Evolutionary conservation across 37 sponge, comb jelly and placozoan genomes (phyloP).

Genomic region (Diacarnus erythraeanus): DNA sequence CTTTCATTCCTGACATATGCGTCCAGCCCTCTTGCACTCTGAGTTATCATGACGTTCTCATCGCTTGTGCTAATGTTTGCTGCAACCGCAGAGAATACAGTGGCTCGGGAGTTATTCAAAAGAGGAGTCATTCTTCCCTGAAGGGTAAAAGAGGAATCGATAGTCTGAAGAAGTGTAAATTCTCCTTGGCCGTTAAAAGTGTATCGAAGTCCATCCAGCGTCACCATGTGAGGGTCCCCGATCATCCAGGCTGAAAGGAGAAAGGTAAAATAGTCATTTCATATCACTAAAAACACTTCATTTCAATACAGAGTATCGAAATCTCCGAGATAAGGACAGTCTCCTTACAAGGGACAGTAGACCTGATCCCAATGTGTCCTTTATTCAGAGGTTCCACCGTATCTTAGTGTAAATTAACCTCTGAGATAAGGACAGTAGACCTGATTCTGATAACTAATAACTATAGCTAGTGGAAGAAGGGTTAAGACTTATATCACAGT

Average conservation of each 20-base stretch:
- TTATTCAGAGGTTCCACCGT: too few relatives aligned
- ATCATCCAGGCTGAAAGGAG: constrained; percentile 63
- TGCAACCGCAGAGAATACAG: constrained; percentile 70
- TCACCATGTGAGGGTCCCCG: constrained; percentile 76
- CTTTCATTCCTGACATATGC: background rate
- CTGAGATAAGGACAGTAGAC: too few relatives aligned
- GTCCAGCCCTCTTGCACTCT: background rate
- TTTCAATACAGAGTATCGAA: too few relatives aligned
- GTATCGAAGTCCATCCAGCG: constrained; percentile 65
- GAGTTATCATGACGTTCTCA: background rate
- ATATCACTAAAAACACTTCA: too few relatives aligned
- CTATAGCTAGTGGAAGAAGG: too few relatives aligned
- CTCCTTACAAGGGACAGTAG: too few relatives aligned
- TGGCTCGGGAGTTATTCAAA: constrained; percentile 19
- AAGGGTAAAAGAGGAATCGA: constrained; percentile 52
- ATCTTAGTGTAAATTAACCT: too few relatives aligned
- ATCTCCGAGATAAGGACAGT: too few relatives aligned
- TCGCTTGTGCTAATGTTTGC: background rate
- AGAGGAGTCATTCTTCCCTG: constrained; percentile 66
- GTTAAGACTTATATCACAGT: too few relatives aligned
- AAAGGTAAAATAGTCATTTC: too few relatives aligned
- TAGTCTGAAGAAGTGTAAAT: constrained; percentile 54
- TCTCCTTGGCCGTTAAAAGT: constrained; percentile 81
- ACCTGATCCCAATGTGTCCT: too few relatives aligned
- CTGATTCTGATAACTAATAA: too few relatives aligned